Conservation (phyloP, 2,888 invertebrate species). For the Volucella inflata region DNA sequence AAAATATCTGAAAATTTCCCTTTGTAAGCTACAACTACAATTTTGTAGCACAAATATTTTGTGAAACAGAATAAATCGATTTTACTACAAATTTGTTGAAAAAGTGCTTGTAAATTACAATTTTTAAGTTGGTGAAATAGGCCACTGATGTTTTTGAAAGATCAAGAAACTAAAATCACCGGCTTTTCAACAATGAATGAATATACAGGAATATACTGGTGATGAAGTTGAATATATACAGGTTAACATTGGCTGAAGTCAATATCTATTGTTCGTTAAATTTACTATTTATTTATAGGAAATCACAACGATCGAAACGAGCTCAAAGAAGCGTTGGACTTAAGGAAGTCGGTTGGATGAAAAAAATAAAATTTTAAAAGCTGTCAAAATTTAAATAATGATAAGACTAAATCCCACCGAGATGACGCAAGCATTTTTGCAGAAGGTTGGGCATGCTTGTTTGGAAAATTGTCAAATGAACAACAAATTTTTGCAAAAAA, state of each 20-base stretch:
- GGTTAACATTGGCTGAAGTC: too few relatives aligned
- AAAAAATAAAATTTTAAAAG: too few relatives aligned
- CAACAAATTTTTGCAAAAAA: slow-evolving; percentile 9
- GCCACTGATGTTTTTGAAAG: not conserved
- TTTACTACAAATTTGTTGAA: too few relatives aligned
- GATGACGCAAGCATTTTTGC: slow-evolving; percentile 9
- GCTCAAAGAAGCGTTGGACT: not conserved
- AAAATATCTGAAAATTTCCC: too few relatives aligned
- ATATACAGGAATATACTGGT: too few relatives aligned
- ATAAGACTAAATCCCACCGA: not conserved
- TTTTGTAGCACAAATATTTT: too few relatives aligned
- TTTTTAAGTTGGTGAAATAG: too few relatives aligned
- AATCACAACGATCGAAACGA: not conserved
- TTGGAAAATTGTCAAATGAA: slow-evolving; percentile 4
- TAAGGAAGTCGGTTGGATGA: not conserved
- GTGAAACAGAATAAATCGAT: too few relatives aligned
- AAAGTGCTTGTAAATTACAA: too few relatives aligned
- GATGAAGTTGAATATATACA: not conserved
- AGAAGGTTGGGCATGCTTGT: slow-evolving; percentile 1
- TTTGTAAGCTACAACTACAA: too few relatives aligned
- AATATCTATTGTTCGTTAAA: too few relatives aligned
- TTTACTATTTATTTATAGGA: not conserved
- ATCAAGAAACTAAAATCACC: not conserved
- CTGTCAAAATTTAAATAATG: slow-evolving; percentile 7
- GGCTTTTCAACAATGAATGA: not conserved